Base-by-base conservation (phyloP, 2,888 invertebrate genomes). In the Unio pictorum region DNA sequence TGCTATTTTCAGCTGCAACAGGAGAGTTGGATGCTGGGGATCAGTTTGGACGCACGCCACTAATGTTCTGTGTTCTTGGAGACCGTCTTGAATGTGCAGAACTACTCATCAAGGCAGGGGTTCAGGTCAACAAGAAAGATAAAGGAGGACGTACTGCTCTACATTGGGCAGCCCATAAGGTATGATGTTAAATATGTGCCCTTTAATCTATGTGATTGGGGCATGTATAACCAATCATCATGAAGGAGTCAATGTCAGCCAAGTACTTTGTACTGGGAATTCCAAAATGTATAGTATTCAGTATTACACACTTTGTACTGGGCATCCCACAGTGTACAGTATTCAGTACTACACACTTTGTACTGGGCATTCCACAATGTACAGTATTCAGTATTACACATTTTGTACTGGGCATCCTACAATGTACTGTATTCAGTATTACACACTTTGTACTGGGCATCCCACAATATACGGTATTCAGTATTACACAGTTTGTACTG, bases 111-210 rank as follows among this genome's bases (percentile, higher is more conserved):
- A 88, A 88, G 75, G 85, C 87, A 26, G 88, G 89, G 6, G 84
- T 86, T 61, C 84, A 87, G 62, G 85, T 89, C 61, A 88, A 90
- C 76, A 84, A 85, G 72, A 82, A 83, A 72, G 90, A 90, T 72
- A 85, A 84, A 65, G 86, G 86, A 4, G 90, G 90, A 0, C 82
- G 89, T 28, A 89, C 89, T 17, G 89, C 90, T 6, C 80, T 91
- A 6, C 90, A 90, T 76, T 89, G 89, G 88, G 89, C 90, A 28
- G 87, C 89, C 23, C 88, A 89, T 72, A 90, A 89, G 84, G 90
- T 89, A 72, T 65, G 23, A 62, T 45, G 15, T 45, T 45, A 45
- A 8, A 45, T 2, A 11, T 45, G 45, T 45, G 11, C 45, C 3
- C 45, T 11, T 45, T 8, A 45, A 11, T 45, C 45, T 45, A 2